Conservation (phyloP, 2,113 vertebrate species). For the Aptenodytes forsteri region DNA sequence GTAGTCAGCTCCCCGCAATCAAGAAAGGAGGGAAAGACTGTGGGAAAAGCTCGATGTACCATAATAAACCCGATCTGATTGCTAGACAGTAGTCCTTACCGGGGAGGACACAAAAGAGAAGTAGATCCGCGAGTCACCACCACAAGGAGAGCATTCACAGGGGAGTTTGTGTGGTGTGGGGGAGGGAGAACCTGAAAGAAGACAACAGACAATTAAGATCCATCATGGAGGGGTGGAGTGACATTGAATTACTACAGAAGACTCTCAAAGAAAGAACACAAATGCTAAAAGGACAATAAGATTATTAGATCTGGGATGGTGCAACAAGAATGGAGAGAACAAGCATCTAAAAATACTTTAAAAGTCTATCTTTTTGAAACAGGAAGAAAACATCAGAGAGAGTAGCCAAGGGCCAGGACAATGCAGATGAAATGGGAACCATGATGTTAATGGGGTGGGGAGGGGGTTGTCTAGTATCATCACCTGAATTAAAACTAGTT, state of each 20-base stretch:
- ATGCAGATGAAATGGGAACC: not conserved
- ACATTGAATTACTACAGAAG: not conserved
- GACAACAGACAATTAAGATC: not conserved
- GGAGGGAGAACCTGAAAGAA: not conserved
- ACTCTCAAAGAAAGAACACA: not conserved
- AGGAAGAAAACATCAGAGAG: not conserved
- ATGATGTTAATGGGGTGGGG: not conserved
- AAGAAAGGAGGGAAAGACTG: not conserved
- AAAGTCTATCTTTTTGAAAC: not conserved
- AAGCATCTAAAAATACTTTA: not conserved
- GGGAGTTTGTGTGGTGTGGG: not conserved
- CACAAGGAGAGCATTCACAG: not conserved
- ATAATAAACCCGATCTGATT: accelerated
- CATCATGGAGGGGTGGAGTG: accelerated
- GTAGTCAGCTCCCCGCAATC: not conserved
- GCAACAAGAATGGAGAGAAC: not conserved
- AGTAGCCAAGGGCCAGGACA: not conserved
- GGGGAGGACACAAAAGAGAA: not conserved
- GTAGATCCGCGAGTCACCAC: not conserved
- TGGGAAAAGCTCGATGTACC: not conserved
- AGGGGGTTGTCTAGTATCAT: not conserved
- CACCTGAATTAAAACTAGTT: not conserved
- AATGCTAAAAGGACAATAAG: not conserved
- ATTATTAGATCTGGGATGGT: not conserved
- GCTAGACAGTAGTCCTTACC: not conserved